A percentile compares a stretch with the other conserved stretches of the same genome.
Conservation (phyloP, 2,797 vertebrate species). For the Xyrichtys novacula region DNA sequence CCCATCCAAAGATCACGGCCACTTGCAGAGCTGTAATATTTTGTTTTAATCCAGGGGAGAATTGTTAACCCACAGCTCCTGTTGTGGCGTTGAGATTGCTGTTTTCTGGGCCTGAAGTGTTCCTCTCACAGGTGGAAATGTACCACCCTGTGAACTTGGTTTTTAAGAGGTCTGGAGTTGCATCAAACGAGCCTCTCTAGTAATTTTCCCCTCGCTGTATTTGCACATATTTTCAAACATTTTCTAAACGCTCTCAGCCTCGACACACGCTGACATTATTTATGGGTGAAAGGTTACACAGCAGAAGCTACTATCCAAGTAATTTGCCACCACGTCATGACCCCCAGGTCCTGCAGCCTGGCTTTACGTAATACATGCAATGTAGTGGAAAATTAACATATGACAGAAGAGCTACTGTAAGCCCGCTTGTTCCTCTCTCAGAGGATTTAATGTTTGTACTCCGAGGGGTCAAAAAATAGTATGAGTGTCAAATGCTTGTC, state of each 20-base stretch:
- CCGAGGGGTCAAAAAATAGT: conserved; percentile 2
- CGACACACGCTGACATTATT: conserved; percentile 40
- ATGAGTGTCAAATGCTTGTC: not conserved
- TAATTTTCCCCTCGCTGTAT: conserved; percentile 14
- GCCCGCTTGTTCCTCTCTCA: conserved; percentile 14
- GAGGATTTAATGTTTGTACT: conserved; percentile 11
- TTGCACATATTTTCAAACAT: conserved; percentile 26
- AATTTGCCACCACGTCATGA: conserved; percentile 51
- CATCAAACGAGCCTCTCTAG: conserved; percentile 21
- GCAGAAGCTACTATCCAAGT: conserved; percentile 49
- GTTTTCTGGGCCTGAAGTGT: conserved; percentile 12
- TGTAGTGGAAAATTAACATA: conserved; percentile 49
- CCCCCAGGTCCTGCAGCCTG: conserved; percentile 40
- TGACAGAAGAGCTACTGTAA: conserved; percentile 19
- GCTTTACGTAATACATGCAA: conserved; percentile 54
- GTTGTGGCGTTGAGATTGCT: conserved; percentile 25
- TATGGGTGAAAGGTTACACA: conserved; percentile 52
- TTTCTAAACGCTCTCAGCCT: conserved; percentile 26
- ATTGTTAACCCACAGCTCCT: conserved; percentile 14
- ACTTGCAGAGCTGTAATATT: conserved; percentile 22
- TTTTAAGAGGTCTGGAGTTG: conserved; percentile 6
- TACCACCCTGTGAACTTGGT: conserved; percentile 2
- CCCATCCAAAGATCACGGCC: conserved; percentile 18
- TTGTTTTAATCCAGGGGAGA: conserved; percentile 17
- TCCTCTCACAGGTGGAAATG: conserved; percentile 12